Evolutionary conservation across 1,140 invertebrate species (phyloP), one percentile per base, ranked within the genome.

Genomic region (Hirudo medicinalis): DNA sequence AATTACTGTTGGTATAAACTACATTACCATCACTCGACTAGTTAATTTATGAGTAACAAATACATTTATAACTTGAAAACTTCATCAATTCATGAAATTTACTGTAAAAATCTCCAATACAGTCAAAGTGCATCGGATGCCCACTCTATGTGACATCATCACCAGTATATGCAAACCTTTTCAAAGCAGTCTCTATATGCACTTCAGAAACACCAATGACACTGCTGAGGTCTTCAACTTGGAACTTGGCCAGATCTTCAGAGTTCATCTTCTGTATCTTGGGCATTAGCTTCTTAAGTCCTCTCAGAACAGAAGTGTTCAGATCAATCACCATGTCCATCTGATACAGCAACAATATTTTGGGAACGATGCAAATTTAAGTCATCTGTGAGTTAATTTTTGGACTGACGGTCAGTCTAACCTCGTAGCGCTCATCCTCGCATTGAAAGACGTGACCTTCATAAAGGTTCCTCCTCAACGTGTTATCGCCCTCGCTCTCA

Each of bases 281-380:
- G 82, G 93, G 94, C 76, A 90, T 87, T 2, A 97, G 89, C 73
- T 87, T 89, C 82, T 97, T 94, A 40, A 98, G 84, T 19, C 92
- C 90, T 75, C 91, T 86, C 76, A 99, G 97, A 11, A 94, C 94
- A 3, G 91, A 87, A 43, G 91, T 88, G 82, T 99, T 98, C 2
- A 92, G 92, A 82, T 98, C 95, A 73, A 99, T 90, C 6, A 99
- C 93, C 71, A 97, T 91, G 83, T 99, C 96, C 79, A 98, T 82
- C 86, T 96, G 85, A 72, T n/a, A 6, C 8, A 20, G 29, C 29
- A 63, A 63, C 22, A 63, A 49, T 13, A 15, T 49, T 15, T 49
- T 17, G 15, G 11, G 43, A 49, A 11, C 1, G 11, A 13, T 5
- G 43, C 13, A 17, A 49, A 49, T 49, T 49, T 49, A 49, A 11